Evolutionary conservation across 2,888 invertebrate genomes (phyloP).

Genomic region (Portevinia maculata): DNA sequence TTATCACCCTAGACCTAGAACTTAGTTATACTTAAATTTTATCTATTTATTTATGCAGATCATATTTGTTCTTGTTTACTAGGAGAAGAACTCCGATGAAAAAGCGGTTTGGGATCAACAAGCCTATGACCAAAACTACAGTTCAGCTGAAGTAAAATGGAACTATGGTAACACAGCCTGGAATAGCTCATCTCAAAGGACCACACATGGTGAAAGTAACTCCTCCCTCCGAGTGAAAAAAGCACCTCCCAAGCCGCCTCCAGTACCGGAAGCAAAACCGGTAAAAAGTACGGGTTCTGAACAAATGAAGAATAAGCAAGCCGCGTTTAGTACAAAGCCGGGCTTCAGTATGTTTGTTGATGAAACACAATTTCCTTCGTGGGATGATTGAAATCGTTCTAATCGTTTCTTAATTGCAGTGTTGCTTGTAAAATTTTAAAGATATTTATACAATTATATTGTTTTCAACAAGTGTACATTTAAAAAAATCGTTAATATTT

Average conservation of each 20-base stretch:
- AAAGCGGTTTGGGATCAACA: slow-evolving; percentile 83
- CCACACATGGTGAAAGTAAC: slow-evolving; percentile 65
- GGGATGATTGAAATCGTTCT: slow-evolving; percentile 85
- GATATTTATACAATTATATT: slow-evolving; percentile 74
- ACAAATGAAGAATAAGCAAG: slow-evolving; percentile 77
- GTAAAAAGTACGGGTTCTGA: slow-evolving; percentile 75
- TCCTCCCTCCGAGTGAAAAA: slow-evolving; percentile 64
- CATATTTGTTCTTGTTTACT: background rate
- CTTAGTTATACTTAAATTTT: no score
- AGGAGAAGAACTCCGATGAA: slow-evolving; percentile 81
- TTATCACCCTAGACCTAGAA: no score
- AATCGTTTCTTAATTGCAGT: slow-evolving; percentile 66
- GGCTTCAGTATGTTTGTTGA: slow-evolving; percentile 84
- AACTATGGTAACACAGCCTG: slow-evolving; percentile 53
- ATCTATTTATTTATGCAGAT: no score
- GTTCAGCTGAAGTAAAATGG: slow-evolving; percentile 59
- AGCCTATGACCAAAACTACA: slow-evolving; percentile 78
- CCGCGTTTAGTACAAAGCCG: slow-evolving; percentile 78
- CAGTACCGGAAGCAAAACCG: slow-evolving; percentile 76
- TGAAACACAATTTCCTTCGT: slow-evolving; percentile 86
- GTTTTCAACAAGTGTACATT: slow-evolving; percentile 74
- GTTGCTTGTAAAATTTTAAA: slow-evolving; percentile 72
- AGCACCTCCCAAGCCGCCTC: slow-evolving; percentile 72
- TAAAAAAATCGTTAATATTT: slow-evolving; percentile 74
- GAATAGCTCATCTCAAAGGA: slow-evolving; percentile 55